Evolutionary conservation across 2,888 invertebrate species (phyloP), one percentile per base, ranked within the genome.

Genomic region (Coronaproctus castanopsis): DNA sequence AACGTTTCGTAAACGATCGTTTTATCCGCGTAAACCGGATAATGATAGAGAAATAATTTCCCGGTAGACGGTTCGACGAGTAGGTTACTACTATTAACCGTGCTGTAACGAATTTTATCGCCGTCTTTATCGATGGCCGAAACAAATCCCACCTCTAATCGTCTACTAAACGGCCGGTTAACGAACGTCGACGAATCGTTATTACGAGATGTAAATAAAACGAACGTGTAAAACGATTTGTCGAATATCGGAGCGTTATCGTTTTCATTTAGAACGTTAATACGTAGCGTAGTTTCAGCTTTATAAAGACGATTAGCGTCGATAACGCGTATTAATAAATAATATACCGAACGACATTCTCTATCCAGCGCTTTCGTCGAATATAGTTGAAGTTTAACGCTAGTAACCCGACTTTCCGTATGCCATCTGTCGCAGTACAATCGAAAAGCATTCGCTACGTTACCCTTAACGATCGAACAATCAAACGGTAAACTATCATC

Each of bases 181-280:
- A 5, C 36, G 36, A 14, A 8, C 5, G 8, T 5, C 8, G 8
- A 8, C 14, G 5, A 14, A 14, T 36, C 36, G 36, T 5, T 8
- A 5, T 5, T 36, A 5, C 8, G 5, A 14, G 14, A 36, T 5
- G 36, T 14, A 69, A 23, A 36, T 14, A 14, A 36, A 5, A 70
- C 68, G 69, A 90, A 91, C 66, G 82, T 80, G 70, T 91, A 91
- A 55, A 84, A 77, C 61, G 79, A 78, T 65, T 83, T 80, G 50
- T 82, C 81, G 71, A 93, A 92, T 49, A 84, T 77, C 1, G 93
- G 95, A 63, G 84, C 81, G 71, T 95, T 93, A 72, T 95, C 95
- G 71, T 95, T 95, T 70, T 87, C 87, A 70, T 95, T 91, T 22
- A 81, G 74, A 23, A 96, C 79, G 21, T 79, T 78, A 50, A 95